phyloP scores from a whole-genome alignment of 2,888 invertebrate species.

The Epinotia brunnichana region DNA sequence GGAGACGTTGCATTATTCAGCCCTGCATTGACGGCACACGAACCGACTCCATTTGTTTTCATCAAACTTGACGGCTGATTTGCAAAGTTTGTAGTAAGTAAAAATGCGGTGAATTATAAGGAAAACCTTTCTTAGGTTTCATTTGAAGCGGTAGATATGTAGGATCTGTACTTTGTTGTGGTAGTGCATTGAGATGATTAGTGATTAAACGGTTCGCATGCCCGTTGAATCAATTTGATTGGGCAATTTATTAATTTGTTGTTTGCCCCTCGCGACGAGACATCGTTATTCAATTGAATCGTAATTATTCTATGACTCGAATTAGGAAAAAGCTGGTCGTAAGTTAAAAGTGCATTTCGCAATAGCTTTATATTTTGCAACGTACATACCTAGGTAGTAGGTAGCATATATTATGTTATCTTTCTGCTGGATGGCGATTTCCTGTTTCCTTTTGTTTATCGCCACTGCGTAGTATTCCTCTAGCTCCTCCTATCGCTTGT shows the following conservation, averaged over 20 bases:
- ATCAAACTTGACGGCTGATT: conserved; percentile 50
- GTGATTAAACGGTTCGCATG: not conserved
- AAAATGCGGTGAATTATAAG: conserved; percentile 24
- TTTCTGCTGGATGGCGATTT: conserved; percentile 28
- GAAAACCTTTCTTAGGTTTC: conserved; percentile 23
- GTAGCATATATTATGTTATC: conserved; percentile 31
- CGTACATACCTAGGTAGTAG: conserved; percentile 9
- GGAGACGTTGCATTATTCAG: conserved; percentile 68
- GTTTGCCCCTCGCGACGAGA: conserved; percentile 1
- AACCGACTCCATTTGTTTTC: conserved; percentile 51
- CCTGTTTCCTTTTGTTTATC: conserved; percentile 43
- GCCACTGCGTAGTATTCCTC: conserved; percentile 33
- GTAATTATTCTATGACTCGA: not conserved
- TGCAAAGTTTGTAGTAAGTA: conserved; percentile 48
- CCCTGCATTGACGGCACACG: conserved; percentile 65
- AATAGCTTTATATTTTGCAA: not conserved
- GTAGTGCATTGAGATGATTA: conserved; percentile 1
- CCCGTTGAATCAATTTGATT: conserved; percentile 19
- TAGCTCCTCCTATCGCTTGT: conserved; percentile 27
- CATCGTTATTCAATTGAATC: conserved; percentile 19
- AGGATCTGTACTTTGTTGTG: not conserved
- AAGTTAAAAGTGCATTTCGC: not conserved
- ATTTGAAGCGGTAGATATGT: not conserved
- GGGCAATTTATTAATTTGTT: conserved; percentile 31
- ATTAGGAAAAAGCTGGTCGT: not conserved